Base-by-base conservation (phyloP, 2,113 vertebrate genomes). In the Cyanistes caeruleus region DNA sequence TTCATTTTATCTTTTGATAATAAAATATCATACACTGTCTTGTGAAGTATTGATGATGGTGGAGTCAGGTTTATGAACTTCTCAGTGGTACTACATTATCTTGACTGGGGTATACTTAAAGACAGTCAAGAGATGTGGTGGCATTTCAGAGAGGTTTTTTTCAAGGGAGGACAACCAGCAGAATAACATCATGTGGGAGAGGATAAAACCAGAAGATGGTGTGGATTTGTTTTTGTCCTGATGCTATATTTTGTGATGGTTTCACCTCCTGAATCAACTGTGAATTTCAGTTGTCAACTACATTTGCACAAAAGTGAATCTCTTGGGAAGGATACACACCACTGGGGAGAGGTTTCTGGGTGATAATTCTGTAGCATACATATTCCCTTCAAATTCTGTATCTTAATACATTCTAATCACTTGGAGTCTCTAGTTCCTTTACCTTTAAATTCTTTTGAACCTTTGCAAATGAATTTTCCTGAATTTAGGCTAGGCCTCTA, bases 21-120 rank as follows among this genome's bases (percentile, higher is more conserved):
- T 16, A 11, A 8, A 31, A 5, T 70, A 23, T 35, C 20, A 25
- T 24, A 58, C 16, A 9, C 1, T 3, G 0, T 41, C 41, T 62
- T 59, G 35, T 14, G 15, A 48, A 59, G 11, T 59, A 82, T 49
- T 55, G 64, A 13, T 2, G 5, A 5, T 17, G 16, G 3, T 18
- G 9, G 13, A 2, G 7, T 19, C 21, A 33, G 30, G 43, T 75
- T 68, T 56, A 72, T 72, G 30, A n/a, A 30, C 6, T 37, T 84
- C 6, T 73, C n/a, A 37, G 31, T 17, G 19, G 11, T 20, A 12
- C 28, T n/a, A 8, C 4, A 51, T 72, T 92, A 13, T 9, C 15
- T 7, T 14, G 24, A 52, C 4, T 41, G 11, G 5, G 6, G 1
- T 21, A 17, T 20, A 19, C 3, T 13, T 63, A 2, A 35, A 46